Conservation (phyloP, 2,888 invertebrate species). For the Heteropelma amictum region DNA sequence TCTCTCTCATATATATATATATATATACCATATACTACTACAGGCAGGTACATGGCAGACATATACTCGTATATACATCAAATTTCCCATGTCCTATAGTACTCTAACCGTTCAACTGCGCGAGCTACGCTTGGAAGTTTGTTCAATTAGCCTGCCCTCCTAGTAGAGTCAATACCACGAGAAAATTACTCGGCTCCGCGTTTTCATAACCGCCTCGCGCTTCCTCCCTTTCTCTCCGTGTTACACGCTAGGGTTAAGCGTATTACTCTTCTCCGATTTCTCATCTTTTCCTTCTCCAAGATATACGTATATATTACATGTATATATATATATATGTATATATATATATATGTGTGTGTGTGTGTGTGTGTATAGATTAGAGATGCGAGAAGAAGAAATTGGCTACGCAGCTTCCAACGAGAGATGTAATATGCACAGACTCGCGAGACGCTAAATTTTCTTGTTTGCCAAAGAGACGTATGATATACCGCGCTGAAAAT, state of each 20-base stretch:
- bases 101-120: constrained; percentile 39
- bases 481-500: not conserved
- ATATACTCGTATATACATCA: not conserved
- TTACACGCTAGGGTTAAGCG: not conserved
- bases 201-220: constrained; percentile 59
- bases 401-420: constrained; percentile 20
- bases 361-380: too few species aligned
- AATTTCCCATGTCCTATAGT: not conserved
- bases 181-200: constrained; percentile 67
- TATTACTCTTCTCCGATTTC: not conserved
- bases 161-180: constrained; percentile 68
- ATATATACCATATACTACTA: not conserved
- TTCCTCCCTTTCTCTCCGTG: constrained; percentile 22
- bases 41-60: not conserved
- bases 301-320: too few species aligned
- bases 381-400: constrained; percentile 19
- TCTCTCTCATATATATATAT: not conserved
- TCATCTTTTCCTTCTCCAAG: too few species aligned
- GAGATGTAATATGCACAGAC: constrained; percentile 14
- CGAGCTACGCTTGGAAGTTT: constrained; percentile 64
- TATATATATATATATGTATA: too few species aligned
- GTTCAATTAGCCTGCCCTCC: constrained; percentile 70
- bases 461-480: constrained; percentile 34
- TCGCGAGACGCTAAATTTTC: constrained; percentile 18
- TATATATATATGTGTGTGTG: too few species aligned